Evolutionary conservation across 1,140 invertebrate species (phyloP).

Genomic region (Lasioglossum baleicum): DNA sequence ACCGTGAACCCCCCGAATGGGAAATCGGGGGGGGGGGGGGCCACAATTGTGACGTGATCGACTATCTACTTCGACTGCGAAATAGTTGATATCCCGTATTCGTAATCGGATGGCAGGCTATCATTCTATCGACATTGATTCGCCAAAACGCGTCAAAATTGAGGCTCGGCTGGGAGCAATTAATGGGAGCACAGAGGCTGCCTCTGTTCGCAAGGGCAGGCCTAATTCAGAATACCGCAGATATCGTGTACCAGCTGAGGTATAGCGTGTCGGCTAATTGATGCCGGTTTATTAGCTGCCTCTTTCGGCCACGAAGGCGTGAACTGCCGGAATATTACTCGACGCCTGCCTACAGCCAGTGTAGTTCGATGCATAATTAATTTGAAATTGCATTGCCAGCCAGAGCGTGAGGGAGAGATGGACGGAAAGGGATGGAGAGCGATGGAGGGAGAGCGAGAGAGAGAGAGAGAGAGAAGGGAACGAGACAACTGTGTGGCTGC

Average conservation of each 20-base stretch:
- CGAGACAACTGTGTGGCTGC: not conserved
- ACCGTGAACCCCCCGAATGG: not conserved
- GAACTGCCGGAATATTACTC: slow-evolving; percentile 69
- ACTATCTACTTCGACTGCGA: slow-evolving; percentile 9
- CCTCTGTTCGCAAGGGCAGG: slow-evolving; percentile 16
- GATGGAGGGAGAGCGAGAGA: not conserved
- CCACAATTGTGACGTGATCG: too few relatives aligned
- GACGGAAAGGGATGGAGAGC: not conserved
- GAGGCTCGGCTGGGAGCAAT: slow-evolving; percentile 28
- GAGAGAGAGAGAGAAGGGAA: not conserved
- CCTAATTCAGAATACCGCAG: slow-evolving; percentile 58
- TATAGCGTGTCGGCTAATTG: slow-evolving; percentile 74
- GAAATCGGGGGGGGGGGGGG: too few relatives aligned
- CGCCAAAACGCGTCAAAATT: slow-evolving; percentile 46
- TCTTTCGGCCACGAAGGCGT: slow-evolving; percentile 70
- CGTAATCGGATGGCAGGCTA: slow-evolving; percentile 28
- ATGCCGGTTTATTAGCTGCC: slow-evolving; percentile 75
- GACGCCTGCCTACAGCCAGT: slow-evolving; percentile 59
- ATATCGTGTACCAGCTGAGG: slow-evolving; percentile 35
- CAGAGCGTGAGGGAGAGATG: slow-evolving; percentile 15
- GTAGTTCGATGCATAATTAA: slow-evolving; percentile 71
- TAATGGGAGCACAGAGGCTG: slow-evolving; percentile 7
- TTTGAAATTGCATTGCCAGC: slow-evolving; percentile 66
- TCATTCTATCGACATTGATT: slow-evolving; percentile 54
- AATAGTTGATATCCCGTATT: slow-evolving; percentile 40